Evolutionary conservation across 2,888 invertebrate genomes (phyloP).

Genomic region (Perizoma flavofasciatum): DNA sequence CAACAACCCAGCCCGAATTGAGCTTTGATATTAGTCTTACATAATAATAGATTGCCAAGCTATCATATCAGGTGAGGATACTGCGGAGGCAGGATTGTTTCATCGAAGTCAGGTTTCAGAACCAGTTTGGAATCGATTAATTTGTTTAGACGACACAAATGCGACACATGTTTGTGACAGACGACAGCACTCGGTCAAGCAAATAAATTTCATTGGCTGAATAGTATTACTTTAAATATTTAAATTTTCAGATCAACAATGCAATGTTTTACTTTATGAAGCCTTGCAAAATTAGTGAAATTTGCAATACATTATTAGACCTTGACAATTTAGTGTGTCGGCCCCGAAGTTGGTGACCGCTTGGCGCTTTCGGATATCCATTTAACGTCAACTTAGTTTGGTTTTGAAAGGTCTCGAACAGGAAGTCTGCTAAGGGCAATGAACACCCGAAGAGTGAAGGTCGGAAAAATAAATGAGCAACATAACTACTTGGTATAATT

Average conservation of each 20-base stretch:
- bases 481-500: constrained; percentile 27
- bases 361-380: constrained; percentile 42
- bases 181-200: constrained; percentile 6
- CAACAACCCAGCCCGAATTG: constrained; percentile 39
- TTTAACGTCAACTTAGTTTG: constrained; percentile 49
- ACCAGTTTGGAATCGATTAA: constrained; percentile 22
- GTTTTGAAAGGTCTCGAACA: constrained; percentile 56
- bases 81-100: constrained; percentile 27
- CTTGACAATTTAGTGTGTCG: constrained; percentile 26
- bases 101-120: constrained; percentile 18
- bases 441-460: constrained; percentile 64
- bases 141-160: constrained; percentile 17
- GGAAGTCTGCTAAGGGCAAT: constrained; percentile 67
- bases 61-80: constrained; percentile 37
- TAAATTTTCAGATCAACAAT: too few species aligned
- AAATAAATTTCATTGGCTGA: neutral
- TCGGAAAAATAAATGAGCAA: constrained; percentile 51
- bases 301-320: constrained; percentile 24
- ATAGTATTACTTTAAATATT: too few species aligned
- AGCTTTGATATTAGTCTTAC: constrained; percentile 43
- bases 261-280: too few species aligned
- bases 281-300: constrained; percentile 17
- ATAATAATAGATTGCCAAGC: constrained; percentile 38
- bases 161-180: neutral
- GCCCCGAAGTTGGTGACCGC: constrained; percentile 30